Percentiles rank a stretch among this genome's conserved stretches.
Evolutionary conservation across 2,888 invertebrate species (phyloP).

Genomic region (Euzophera pinguis): DNA sequence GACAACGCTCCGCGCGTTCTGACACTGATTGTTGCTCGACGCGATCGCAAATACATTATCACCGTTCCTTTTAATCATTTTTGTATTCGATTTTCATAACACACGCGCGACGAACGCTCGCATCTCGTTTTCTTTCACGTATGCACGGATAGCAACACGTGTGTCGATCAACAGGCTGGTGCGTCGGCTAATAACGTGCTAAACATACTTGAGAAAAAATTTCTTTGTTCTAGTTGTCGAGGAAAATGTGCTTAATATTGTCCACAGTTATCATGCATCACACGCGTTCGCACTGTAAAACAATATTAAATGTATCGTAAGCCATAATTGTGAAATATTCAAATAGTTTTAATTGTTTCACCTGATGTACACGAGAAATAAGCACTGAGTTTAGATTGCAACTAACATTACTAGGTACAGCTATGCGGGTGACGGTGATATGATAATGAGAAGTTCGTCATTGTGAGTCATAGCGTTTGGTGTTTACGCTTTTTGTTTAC

Average conservation of each 20-base stretch:
- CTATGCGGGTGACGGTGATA: slow-evolving; percentile 59
- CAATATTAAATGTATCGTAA: slow-evolving; percentile 7
- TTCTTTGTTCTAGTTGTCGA: slow-evolving; percentile 70
- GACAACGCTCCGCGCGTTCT: slow-evolving; percentile 69
- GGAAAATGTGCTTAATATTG: slow-evolving; percentile 59
- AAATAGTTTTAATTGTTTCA: not conserved
- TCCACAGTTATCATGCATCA: slow-evolving; percentile 45
- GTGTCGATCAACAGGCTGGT: slow-evolving; percentile 71
- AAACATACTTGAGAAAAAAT: slow-evolving; percentile 47
- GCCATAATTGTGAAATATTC: too few relatives aligned
- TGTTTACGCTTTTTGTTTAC: slow-evolving; percentile 76
- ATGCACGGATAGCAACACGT: slow-evolving; percentile 55
- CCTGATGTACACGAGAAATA: slow-evolving; percentile 47
- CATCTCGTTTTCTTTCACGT: slow-evolving; percentile 64
- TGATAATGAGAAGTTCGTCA: slow-evolving; percentile 76
- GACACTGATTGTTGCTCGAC: slow-evolving; percentile 75
- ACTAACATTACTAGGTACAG: slow-evolving; percentile 48
- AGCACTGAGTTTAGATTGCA: slow-evolving; percentile 57
- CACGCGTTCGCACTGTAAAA: slow-evolving; percentile 43
- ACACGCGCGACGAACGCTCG: slow-evolving; percentile 61
- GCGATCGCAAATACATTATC: slow-evolving; percentile 79
- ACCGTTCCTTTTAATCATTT: slow-evolving; percentile 78
- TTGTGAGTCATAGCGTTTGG: slow-evolving; percentile 72
- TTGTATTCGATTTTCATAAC: slow-evolving; percentile 70
- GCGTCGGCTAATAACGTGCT: slow-evolving; percentile 48